Evolutionary conservation across 2,113 vertebrate genomes (phyloP).

Genomic region (Eleginops maclovinus): DNA sequence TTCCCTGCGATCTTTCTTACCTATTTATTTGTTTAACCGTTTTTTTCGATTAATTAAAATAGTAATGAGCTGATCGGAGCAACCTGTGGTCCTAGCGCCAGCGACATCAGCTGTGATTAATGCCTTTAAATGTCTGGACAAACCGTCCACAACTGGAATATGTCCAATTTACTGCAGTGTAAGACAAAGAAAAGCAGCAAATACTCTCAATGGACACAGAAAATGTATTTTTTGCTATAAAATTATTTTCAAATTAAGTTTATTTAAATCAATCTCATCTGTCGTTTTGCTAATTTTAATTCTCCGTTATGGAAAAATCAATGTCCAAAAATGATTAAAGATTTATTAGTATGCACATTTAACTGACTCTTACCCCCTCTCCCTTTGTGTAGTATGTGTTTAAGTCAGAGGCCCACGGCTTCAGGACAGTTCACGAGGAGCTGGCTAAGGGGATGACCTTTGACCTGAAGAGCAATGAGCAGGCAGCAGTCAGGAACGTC

Average conservation of each 20-base stretch:
- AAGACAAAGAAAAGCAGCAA: not conserved
- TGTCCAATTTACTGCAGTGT: too few relatives aligned
- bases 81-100: not conserved
- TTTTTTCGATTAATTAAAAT: not conserved
- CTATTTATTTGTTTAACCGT: not conserved
- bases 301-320: not conserved
- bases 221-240: not conserved
- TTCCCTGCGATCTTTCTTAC: not conserved
- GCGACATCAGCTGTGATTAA: not conserved
- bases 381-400: constrained; percentile 89
- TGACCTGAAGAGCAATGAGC: constrained; percentile 94
- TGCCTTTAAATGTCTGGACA: not conserved
- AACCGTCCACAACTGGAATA: not conserved
- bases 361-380: not conserved
- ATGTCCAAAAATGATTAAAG: not conserved
- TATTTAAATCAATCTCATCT: not conserved
- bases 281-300: not conserved
- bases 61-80: not conserved
- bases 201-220: not conserved
- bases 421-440: constrained; percentile 94
- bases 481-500: constrained; percentile 88
- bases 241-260: not conserved
- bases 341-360: not conserved
- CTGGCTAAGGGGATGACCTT: constrained; percentile 91
- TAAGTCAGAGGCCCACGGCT: constrained; percentile 89